These are phyloP conservation scores for Atherinomorus stipes DNA, from an alignment of 2,113 vertebrate genomes.

Conservation along the genomic window DNA sequence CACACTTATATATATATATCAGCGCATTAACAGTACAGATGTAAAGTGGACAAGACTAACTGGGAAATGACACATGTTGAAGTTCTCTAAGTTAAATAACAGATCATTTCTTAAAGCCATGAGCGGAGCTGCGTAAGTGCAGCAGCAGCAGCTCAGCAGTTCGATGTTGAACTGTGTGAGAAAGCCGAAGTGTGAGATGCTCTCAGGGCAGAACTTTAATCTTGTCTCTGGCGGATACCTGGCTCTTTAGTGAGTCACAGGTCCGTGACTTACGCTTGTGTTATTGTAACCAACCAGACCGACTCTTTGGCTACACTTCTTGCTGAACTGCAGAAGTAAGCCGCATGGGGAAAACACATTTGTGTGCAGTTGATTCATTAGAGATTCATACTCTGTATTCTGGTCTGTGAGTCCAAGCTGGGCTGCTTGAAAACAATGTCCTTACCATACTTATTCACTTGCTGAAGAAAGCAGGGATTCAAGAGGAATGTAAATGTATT, in stretches of 20 bases:
- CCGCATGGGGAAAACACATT: constrained; percentile 38
- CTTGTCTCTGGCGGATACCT: constrained; percentile 44
- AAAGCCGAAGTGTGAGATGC: constrained; percentile 3
- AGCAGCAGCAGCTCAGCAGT: constrained; percentile 19
- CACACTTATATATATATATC: too few relatives aligned
- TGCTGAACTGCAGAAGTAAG: not conserved
- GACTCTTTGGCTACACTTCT: constrained; percentile 46
- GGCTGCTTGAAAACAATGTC: not conserved
- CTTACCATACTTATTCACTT: not conserved
- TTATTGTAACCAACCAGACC: constrained; percentile 66
- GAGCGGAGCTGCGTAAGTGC: not conserved
- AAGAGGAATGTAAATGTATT: not conserved
- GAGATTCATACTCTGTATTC: not conserved
- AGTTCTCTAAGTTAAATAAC: not conserved
- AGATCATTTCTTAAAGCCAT: constrained; percentile 9
- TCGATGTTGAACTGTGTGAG: constrained; percentile 48
- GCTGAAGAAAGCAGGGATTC: not conserved
- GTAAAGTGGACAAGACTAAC: not conserved
- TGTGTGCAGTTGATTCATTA: constrained; percentile 25
- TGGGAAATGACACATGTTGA: not conserved
- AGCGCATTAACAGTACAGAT: not conserved
- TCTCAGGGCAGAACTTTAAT: constrained; percentile 46
- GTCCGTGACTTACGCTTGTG: constrained; percentile 43
- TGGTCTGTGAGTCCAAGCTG: not conserved
- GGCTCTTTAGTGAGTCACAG: constrained; percentile 55